These are phyloP conservation scores for Copidosoma aretas DNA, from an alignment of 2,888 invertebrate species.

Conservation along the genomic window DNA sequence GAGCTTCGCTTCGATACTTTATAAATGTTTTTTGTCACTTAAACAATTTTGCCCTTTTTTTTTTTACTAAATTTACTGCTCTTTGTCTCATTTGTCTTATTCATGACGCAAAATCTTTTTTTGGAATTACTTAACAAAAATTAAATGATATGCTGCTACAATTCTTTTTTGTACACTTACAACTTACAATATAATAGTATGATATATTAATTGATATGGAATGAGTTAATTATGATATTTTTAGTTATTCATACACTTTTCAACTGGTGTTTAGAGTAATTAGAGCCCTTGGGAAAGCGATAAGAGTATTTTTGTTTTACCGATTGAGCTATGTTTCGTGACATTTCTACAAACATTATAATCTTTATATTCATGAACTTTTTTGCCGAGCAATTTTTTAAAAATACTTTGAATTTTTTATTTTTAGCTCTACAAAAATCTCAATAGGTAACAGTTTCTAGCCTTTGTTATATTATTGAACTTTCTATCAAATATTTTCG, in stretches of 20 bases:
- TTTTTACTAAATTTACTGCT: no score
- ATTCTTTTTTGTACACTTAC: constrained; percentile 3
- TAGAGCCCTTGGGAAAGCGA: constrained; percentile 14
- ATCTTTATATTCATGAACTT: no score
- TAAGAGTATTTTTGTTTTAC: neutral
- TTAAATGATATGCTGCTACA: constrained; percentile 21
- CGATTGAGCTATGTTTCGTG: neutral
- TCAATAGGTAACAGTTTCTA: neutral
- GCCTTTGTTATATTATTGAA: neutral
- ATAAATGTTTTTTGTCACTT: neutral
- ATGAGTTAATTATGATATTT: neutral
- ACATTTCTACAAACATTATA: no score
- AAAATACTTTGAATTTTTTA: no score
- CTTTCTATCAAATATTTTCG: constrained; percentile 10
- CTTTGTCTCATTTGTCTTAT: no score
- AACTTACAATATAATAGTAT: constrained; percentile 14
- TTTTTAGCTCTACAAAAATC: no score
- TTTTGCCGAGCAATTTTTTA: no score
- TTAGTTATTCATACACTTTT: constrained; percentile 8
- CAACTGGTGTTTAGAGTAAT: constrained; percentile 19
- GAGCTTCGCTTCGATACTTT: constrained; percentile 26
- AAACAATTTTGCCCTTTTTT: neutral
- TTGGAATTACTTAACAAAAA: no score
- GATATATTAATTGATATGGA: constrained; percentile 14
- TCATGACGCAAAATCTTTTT: no score